A percentile compares a stretch with the other conserved stretches of the same genome.
phyloP scores from a whole-genome alignment of 2,113 vertebrate species.

The Corydoras maculifer region DNA sequence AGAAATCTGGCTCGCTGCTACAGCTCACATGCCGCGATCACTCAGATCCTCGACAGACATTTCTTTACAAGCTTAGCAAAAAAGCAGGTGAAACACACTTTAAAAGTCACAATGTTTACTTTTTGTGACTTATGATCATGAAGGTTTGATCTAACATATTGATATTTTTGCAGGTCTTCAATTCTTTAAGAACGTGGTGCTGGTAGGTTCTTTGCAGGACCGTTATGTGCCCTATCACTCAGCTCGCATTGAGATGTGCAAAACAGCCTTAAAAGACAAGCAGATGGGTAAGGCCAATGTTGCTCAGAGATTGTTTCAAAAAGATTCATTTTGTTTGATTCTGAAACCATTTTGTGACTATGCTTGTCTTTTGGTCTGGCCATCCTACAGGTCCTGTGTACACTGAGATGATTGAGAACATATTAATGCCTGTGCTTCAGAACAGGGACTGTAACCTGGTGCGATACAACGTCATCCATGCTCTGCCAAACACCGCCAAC shows the following conservation, averaged over 20 bases:
- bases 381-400: constrained; percentile 82
- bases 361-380: neutral
- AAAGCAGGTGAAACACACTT: constrained; percentile 78
- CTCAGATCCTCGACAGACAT: constrained; percentile 93
- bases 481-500: constrained; percentile 95
- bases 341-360: neutral
- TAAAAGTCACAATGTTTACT: neutral
- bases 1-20: constrained; percentile 92
- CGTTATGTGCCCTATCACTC: constrained; percentile 98
- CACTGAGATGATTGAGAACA: constrained; percentile 98
- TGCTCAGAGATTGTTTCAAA: neutral
- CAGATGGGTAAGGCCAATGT: constrained; percentile 78
- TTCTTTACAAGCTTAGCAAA: constrained; percentile 97
- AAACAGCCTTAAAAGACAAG: constrained; percentile 98
- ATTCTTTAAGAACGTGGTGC: constrained; percentile 93
- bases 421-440: constrained; percentile 90
- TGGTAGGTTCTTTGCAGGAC: constrained; percentile 95
- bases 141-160: neutral
- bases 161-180: constrained; percentile 74
- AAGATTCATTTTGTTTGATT: neutral
- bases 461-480: constrained; percentile 94
- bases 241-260: constrained; percentile 98
- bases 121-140: neutral
- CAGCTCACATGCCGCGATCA: constrained; percentile 95
- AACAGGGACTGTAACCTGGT: constrained; percentile 93